Base-by-base conservation (phyloP, 2,797 vertebrate species). In the Coregonus ussuriensis region DNA sequence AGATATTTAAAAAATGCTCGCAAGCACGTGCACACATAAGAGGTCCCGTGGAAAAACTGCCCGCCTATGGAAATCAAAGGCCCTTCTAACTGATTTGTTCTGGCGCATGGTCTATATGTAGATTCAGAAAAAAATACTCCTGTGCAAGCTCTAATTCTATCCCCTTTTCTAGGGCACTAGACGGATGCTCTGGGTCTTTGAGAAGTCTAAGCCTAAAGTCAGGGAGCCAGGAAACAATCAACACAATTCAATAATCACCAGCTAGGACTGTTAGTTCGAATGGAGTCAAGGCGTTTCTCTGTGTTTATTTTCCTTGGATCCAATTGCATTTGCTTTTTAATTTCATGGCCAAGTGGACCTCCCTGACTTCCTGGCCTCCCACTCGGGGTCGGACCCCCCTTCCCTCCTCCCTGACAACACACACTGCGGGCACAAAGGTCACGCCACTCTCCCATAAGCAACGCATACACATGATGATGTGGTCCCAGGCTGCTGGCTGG, bases 331-430 rank as follows among this genome's bases (percentile, higher is more conserved):
- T 80, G 56, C 84, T 85, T 89, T 91, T 91, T 89, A 88, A 89
- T 92, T 91, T 91, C 89, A 89, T 87, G 91, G 87, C 89, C 85
- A 90, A 88, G 85, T 79, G 78, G 92, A 93, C 89, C 91, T 90
- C 74, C 68, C 88, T 87, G 86, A 90, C 89, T 84, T 89, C 82
- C 82, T 88, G 83, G 79, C 77, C 74, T 74, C 71, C 53, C 72
- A 56, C 18, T 18, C 66, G 21, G 70, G 66, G n/a, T 9, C 6
- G 13, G 1, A 21, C 35, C 41, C 63, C 62, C 13, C 5, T 3
- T 71, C 73, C 75, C 59, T 1, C 53, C 47, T 3, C 73, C 77
- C 54, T 31, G 4, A 72, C 67, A 56, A 77, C 72, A 41, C 65
- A 67, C 65, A 35, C 11, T 31, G 13, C 29, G 16, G 66, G 66